phyloP scores from a whole-genome alignment of 2,888 invertebrate genomes.

The Volucella inflata region DNA sequence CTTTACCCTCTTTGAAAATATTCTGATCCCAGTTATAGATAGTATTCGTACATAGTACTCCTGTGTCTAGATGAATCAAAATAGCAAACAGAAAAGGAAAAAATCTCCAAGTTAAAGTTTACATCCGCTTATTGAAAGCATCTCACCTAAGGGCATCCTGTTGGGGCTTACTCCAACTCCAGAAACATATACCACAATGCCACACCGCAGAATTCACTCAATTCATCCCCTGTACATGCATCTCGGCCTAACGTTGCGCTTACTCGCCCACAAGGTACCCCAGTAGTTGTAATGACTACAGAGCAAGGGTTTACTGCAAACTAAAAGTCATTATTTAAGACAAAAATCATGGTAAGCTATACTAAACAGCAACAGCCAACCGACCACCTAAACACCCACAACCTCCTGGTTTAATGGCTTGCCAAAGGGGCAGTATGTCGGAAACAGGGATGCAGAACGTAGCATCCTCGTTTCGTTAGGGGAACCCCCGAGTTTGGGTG shows the following conservation, averaged over 20 bases:
- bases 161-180: conserved; percentile 26
- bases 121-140: conserved; percentile 71
- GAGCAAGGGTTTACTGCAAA: conserved; percentile 63
- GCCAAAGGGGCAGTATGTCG: conserved; percentile 52
- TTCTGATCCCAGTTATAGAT: conserved; percentile 59
- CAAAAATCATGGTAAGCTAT: conserved; percentile 66
- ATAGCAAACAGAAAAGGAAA: conserved; percentile 1
- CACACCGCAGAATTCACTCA: conserved; percentile 52
- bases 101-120: conserved; percentile 68
- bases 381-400: conserved; percentile 4
- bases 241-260: conserved; percentile 47
- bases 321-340: conserved; percentile 74
- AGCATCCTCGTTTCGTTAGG: conserved; percentile 44
- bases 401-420: conserved; percentile 50
- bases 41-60: neutral
- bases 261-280: conserved; percentile 33
- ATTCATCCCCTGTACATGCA: conserved; percentile 2
- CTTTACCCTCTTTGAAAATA: conserved; percentile 47
- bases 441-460: conserved; percentile 38
- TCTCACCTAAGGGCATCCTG: conserved; percentile 68
- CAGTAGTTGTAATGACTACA: conserved; percentile 38
- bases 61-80: neutral
- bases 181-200: conserved; percentile 44
- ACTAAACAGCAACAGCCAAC: conserved; percentile 43
- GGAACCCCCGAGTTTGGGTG: conserved; percentile 56